Evolutionary conservation across 2,888 invertebrate genomes (phyloP).

Genomic region (Ophion costatus): DNA sequence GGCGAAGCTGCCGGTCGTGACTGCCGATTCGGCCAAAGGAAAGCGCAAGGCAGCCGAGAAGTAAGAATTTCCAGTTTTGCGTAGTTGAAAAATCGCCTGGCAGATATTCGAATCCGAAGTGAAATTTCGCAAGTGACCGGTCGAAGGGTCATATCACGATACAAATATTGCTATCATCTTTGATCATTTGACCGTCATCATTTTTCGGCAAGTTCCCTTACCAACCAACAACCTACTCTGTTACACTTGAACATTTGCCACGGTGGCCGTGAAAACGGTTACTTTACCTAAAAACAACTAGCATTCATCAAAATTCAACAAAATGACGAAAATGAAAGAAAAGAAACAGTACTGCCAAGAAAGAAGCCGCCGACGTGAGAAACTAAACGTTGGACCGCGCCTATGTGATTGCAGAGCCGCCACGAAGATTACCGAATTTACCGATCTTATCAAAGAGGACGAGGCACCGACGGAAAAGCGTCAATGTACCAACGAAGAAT

Average conservation of each 20-base stretch:
- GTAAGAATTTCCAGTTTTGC: constrained; percentile 73
- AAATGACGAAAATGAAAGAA: too few relatives aligned
- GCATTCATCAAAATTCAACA: too few relatives aligned
- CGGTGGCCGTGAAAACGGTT: too few relatives aligned
- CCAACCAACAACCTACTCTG: background rate
- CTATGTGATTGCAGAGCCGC: constrained; percentile 76
- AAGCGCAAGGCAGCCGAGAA: constrained; percentile 84
- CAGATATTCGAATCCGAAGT: background rate
- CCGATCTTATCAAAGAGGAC: constrained; percentile 71
- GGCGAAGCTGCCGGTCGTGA: background rate
- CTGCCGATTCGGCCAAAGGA: constrained; percentile 25
- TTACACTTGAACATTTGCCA: background rate
- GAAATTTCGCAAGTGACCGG: background rate
- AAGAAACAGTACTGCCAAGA: too few relatives aligned
- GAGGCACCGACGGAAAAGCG: constrained; percentile 57
- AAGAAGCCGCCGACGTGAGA: background rate
- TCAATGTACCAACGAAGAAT: background rate
- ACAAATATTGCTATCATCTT: background rate
- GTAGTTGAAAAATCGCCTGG: background rate
- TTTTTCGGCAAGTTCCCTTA: background rate
- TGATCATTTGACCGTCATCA: background rate
- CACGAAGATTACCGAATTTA: constrained; percentile 78
- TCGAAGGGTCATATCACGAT: background rate
- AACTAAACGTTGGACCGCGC: constrained; percentile 51
- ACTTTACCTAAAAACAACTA: too few relatives aligned